Evolutionary conservation across 2,888 invertebrate genomes (phyloP).

Genomic region (Eupithecia inturbata): DNA sequence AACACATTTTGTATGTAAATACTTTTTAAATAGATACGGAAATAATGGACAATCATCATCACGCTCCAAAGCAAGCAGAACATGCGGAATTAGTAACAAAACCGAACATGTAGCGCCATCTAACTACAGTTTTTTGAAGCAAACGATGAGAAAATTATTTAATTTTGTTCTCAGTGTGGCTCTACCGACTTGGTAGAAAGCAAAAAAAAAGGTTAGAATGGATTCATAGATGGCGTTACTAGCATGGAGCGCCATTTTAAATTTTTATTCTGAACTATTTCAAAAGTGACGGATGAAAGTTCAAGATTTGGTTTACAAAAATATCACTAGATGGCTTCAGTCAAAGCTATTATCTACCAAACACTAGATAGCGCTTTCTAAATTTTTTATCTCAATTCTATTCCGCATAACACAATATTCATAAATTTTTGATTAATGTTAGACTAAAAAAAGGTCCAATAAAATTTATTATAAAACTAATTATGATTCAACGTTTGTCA

Average conservation of each 20-base stretch:
- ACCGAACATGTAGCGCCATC: slow-evolving; percentile 13
- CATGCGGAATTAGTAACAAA: not conserved
- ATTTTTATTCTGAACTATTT: not conserved
- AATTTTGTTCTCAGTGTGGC: not conserved
- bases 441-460: no score
- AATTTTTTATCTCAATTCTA: not conserved
- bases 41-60: no score
- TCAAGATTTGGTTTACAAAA: not conserved
- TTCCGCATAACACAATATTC: not conserved
- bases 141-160: not conserved
- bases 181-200: not conserved
- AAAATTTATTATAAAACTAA: no score
- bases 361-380: not conserved
- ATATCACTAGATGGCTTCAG: not conserved
- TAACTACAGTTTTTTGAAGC: not conserved
- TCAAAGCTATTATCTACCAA: not conserved
- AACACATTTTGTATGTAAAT: no score
- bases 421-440: no score
- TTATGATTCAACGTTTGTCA: no score
- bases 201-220: not conserved
- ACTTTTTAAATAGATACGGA: no score
- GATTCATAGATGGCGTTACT: slow-evolving; percentile 46
- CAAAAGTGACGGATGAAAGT: not conserved
- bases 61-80: not conserved
- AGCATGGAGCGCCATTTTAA: slow-evolving; percentile 24